phyloP scores from a whole-genome alignment of 1,140 invertebrate genomes.

The Magallana gigas region DNA sequence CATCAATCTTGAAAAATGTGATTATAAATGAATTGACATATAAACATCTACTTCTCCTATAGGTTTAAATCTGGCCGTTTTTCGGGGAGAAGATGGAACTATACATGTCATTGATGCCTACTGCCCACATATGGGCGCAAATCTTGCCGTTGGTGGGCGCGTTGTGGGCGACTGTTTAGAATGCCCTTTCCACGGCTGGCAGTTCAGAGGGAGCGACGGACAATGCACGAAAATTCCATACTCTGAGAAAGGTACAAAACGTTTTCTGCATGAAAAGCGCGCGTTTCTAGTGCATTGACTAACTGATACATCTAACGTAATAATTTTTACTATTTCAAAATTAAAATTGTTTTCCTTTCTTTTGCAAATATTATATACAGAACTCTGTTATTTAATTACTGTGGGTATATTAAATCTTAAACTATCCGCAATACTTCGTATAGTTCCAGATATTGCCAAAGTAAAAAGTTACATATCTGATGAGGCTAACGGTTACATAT shows the following conservation, averaged over 20 bases:
- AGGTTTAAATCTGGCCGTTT: slow-evolving; percentile 90
- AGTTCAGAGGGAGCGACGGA: slow-evolving; percentile 87
- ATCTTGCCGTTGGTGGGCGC: slow-evolving; percentile 88
- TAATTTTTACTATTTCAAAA: too few relatives aligned
- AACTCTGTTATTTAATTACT: too few relatives aligned
- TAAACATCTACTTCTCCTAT: slow-evolving; percentile 45
- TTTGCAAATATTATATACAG: too few relatives aligned
- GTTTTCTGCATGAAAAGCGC: too few relatives aligned
- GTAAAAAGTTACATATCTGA: slow-evolving; percentile 84
- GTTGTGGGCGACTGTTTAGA: slow-evolving; percentile 87
- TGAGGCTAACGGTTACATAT: slow-evolving; percentile 89
- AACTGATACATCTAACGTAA: too few relatives aligned
- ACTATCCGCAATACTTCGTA: not conserved
- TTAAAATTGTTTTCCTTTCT: too few relatives aligned
- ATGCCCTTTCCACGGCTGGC: slow-evolving; percentile 94
- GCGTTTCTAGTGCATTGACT: too few relatives aligned
- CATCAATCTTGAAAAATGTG: too few relatives aligned
- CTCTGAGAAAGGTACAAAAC: slow-evolving; percentile 79
- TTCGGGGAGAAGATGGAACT: slow-evolving; percentile 82
- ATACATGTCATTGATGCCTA: slow-evolving; percentile 89
- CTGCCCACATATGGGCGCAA: slow-evolving; percentile 93
- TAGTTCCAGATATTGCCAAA: slow-evolving; percentile 78
- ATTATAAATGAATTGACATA: too few relatives aligned
- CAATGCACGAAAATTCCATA: slow-evolving; percentile 87
- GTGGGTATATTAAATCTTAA: too few relatives aligned